Base-by-base conservation (phyloP, 2,888 invertebrate species). In the Nudaria mundana region DNA sequence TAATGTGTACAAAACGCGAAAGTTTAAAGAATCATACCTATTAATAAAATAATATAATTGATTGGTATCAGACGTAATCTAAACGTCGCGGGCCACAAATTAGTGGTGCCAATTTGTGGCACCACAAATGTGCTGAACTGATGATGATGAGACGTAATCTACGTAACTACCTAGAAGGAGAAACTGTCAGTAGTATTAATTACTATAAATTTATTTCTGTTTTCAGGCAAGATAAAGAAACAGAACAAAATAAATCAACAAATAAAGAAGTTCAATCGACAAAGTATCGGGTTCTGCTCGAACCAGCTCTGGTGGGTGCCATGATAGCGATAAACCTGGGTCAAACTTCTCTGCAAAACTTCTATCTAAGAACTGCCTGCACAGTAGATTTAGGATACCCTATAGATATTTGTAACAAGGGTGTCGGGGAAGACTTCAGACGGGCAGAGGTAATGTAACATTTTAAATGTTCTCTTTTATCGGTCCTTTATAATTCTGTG, bases 341-440 rank as follows among this genome's bases (percentile, higher is more conserved):
- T 1, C 91, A 92, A 56, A 84, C 94, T n/a, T 93, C 93, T 5
- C 89, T 93, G 8, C 94, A 94, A 70, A 94, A 94, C 71, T 83
- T 94, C 39, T 93, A 93, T 66, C 77, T 94, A 44, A 92, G 93
- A 57, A 94, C 94, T 56, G 94, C 94, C 0, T 94, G 94, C 58
- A 84, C 92, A 16, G 92, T 94, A 3, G 94, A 94, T 65, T 77
- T 94, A 44, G 88, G 81, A 0, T 91, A 92, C 55, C 73, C 91
- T 1, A 81, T 89, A 29, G 88, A 91, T 54, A 87, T 93, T 3
- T 94, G 94, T 63, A 89, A 90, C 40, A 92, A 91, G 47, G 84
- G 86, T 3, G 81, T 81, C 0, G 83, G 81, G 6, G 80, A 79
- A 29, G 79, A 81, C 7, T 84, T 83, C 53, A 64, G 71, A 47